Evolutionary conservation across 2,888 invertebrate genomes (phyloP), one percentile per base, ranked within the genome.

Genomic region (Polydrusus cervinus): DNA sequence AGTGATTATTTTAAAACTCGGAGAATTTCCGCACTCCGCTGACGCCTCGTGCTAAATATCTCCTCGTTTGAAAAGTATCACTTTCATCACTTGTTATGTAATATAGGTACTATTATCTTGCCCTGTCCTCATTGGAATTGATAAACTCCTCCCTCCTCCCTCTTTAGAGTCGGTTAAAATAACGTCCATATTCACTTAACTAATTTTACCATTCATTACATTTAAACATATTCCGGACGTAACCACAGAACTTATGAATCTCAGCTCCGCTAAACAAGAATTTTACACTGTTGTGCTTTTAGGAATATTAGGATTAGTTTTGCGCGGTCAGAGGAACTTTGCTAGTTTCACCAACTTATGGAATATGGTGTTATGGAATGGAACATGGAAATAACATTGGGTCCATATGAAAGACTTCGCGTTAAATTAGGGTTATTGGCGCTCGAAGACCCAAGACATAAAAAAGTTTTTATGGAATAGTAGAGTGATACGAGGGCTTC

Each of bases 221-320:
- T 20, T 51, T 2, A 20, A 51, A 51, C 14, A 16, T 51, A 51
- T 20, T 1, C 20, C 11, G 51, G 51, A 11, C 20, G 6, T 20
- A 51, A 51, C 51, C 20, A 20, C 51, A 20, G 20, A 51, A 51
- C 20, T 51, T 51, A 51, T 51, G 20, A 51, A 51, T 51, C 51
- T 51, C 51, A 20, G 11, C 51, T 18, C 51, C 11, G 51, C 16
- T 51, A 13, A 51, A 18, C 51, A 20, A 47, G 47, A 16, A 51
- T 51, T 51, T 20, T 51, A 51, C 51, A 51, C 20, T 51, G 20
- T 18, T 51, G 51, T 51, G 51, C 51, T 51, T 51, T 51, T 20
- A 51, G 51, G 9, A 10, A 51, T 20, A 51, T 51, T 51, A 51
- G 49, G 18, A 49, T 49, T 49, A 49, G 49, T 49, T 49, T 49